Evolutionary conservation across 2,888 invertebrate species (phyloP), one percentile per base, ranked within the genome.

Genomic region (Rotaria socialis): DNA sequence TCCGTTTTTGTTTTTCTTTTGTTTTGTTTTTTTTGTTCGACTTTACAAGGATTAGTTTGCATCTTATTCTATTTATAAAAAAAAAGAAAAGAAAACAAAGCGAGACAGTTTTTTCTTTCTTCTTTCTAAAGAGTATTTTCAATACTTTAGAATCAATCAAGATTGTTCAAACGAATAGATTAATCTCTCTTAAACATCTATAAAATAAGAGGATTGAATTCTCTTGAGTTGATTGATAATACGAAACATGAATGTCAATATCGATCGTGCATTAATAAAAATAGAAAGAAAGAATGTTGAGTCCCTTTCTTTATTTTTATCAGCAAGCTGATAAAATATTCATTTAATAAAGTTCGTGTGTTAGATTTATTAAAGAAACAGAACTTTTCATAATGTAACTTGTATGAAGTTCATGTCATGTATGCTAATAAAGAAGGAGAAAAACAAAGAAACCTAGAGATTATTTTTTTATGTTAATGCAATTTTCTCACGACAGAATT

Each of bases 171-270:
- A 14, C 10, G 67, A 67, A 16, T 27, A 67, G 67, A 67, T 56
- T 56, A 56, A 56, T 56, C 56, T 56, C 24, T 56, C 56, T 56
- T 56, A 56, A 24, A 22, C 4, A 22, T 56, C 35, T 35, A 35
- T 56, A 56, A 22, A 56, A 11, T 10, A 67, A 67, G 67, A 35
- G 27, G 67, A 67, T 67, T 67, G 27, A 27, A 35, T 67, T 67
- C 67, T 67, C 27, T 35, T 67, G 2, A 24, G n/a, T 58, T 58
- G 58, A 58, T 58, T 58, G 58, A 58, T 58, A 58, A 58, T 67
- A 35, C 4, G 67, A 52, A 67, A 67, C 67, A 67, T 35, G 27
- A 67, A 67, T 67, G 67, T 67, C 67, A 67, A 67, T 67, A 27
- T 67, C 67, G 35, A 67, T 67, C 67, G 67, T 67, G 67, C 67